phyloP scores from a whole-genome alignment of 1,140 invertebrate species.

The Brachionus rotundiformis region DNA sequence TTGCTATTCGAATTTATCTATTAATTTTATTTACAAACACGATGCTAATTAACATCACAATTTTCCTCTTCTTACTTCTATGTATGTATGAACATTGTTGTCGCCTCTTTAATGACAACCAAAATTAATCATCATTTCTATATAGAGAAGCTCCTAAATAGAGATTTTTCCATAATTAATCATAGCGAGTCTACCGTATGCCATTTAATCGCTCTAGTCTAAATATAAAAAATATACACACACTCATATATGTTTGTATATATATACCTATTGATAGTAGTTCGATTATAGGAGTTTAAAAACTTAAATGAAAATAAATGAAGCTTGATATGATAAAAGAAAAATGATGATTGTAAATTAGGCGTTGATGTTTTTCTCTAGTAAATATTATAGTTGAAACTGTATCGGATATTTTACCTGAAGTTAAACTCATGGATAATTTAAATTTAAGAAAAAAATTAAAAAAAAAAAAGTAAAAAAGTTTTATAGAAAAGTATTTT shows the following conservation, averaged over 20 bases:
- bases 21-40: neutral
- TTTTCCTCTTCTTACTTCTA: neutral
- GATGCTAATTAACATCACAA: neutral
- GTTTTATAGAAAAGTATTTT: neutral
- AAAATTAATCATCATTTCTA: slow-evolving; percentile 3
- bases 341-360: too few species aligned
- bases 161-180: neutral
- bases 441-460: neutral
- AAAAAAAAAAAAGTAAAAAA: neutral
- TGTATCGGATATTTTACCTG: neutral
- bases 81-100: neutral
- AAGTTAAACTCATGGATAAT: neutral
- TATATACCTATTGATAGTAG: too few species aligned
- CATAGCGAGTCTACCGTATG: neutral
- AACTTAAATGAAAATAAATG: neutral
- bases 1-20: neutral
- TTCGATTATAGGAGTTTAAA: too few species aligned
- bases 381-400: neutral
- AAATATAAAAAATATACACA: too few species aligned
- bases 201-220: neutral
- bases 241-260: too few species aligned
- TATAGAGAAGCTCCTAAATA: too few species aligned
- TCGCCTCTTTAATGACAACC: neutral
- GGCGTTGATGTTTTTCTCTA: too few species aligned
- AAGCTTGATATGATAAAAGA: too few species aligned